Base-by-base conservation (phyloP, 2,888 invertebrate species). In the Yponomeuta malinellus region DNA sequence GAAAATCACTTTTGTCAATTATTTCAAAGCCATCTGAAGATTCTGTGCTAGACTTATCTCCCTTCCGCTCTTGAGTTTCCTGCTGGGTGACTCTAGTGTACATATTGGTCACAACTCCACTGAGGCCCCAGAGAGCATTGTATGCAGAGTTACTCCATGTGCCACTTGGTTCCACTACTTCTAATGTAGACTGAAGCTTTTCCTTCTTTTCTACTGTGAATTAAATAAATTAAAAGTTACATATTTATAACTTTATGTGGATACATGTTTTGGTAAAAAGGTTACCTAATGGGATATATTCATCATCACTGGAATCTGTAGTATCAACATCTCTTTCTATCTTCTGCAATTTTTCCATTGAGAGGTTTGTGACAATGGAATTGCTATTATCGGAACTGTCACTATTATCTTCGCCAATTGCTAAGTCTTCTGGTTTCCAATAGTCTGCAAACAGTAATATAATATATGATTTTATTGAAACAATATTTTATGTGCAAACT, bases 21-120 rank as follows among this genome's bases (percentile, higher is more conserved):
- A 92, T 89, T 85, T 90, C 91, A 81, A 92, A 92, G n/a, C 90
- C 91, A 82, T 92, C 91, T 69, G 91, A 87, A 63, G 89, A 90
- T 76, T 90, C 90, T 71, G 78, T 79, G 79, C 91, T 90, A 65
- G 87, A 83, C 37, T 88, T 59, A 15, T 3, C 76, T 73, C 87
- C 79, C 75, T 85, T 83, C 71, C 85, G 67, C n/a, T 67, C 83
- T 79, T 82, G 85, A 68, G 75, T 82, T 29, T 81, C 80, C 70
- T 79, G 80, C 72, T 82, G 77, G 3, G 31, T 2, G 23, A 48
- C 8, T 48, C 12, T 31, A 29, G 48, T 10, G 43, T 65, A 65
- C 75, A 89, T 86, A 73, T 85, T 88, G 33, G 85, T 76, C 63
- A 91, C 83, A 74, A 86, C 85, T 71, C 86, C 88, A 70, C 87